Evolutionary conservation across 2,113 vertebrate genomes (phyloP).

Genomic region (Quiscalus mexicanus): DNA sequence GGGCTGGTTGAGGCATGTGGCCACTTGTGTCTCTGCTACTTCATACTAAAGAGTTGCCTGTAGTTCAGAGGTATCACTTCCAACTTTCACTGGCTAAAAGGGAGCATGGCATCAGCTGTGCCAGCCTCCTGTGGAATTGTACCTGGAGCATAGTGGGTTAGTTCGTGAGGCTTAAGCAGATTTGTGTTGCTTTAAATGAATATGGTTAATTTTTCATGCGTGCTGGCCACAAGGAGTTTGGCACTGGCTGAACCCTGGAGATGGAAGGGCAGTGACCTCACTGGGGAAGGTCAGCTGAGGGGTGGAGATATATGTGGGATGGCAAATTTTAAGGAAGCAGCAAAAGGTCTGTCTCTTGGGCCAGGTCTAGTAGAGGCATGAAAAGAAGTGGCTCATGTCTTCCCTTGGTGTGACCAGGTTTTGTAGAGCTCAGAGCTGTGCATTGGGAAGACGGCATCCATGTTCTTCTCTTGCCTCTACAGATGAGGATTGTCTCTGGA

Average conservation of each 20-base stretch:
- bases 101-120: accelerated
- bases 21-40: not conserved
- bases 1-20: accelerated
- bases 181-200: not conserved
- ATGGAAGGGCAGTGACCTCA: not conserved
- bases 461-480: not conserved
- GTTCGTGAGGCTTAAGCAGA: not conserved
- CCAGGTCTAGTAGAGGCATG: not conserved
- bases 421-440: not conserved
- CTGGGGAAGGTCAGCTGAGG: not conserved
- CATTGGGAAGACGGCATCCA: too few species aligned
- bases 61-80: not conserved
- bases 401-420: not conserved
- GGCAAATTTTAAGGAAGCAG: not conserved
- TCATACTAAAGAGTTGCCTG: accelerated
- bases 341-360: not conserved
- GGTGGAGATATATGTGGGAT: accelerated
- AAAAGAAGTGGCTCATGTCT: not conserved
- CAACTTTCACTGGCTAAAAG: not conserved
- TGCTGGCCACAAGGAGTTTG: not conserved
- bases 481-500: not conserved
- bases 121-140: not conserved
- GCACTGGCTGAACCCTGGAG: not conserved
- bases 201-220: accelerated
- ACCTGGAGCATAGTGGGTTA: not conserved